Conservation (phyloP, 30 jellyfish, hydroid and myxozoan species). For the Phacellophora camtschatica region DNA sequence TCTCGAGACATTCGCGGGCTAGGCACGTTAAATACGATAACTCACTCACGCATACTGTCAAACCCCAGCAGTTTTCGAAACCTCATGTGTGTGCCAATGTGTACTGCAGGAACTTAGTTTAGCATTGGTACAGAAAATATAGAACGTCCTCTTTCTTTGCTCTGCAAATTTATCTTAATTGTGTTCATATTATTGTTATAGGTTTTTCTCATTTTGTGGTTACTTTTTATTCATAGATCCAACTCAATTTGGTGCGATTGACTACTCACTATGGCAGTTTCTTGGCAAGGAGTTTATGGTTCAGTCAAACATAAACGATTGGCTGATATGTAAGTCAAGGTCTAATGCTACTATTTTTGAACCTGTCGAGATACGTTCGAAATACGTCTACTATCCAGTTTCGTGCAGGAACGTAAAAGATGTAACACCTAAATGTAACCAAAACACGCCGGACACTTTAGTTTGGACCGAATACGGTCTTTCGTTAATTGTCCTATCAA, state of each 20-base stretch:
- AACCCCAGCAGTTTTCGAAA: too few species aligned
- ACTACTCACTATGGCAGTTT: slow-evolving; percentile 68
- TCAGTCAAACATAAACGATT: slow-evolving; percentile 68
- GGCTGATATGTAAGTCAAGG: slow-evolving; percentile 78
- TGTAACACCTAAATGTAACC: slow-evolving; percentile 72
- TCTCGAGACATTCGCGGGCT: too few species aligned
- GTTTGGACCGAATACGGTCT: slow-evolving; percentile 85
- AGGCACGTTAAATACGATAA: too few species aligned
- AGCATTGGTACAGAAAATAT: too few species aligned
- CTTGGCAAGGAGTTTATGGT: slow-evolving; percentile 81
- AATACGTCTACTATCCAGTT: slow-evolving; percentile 26
- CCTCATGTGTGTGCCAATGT: too few species aligned
- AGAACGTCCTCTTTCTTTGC: too few species aligned
- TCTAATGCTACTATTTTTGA: slow-evolving; percentile 58
- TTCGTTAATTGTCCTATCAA: slow-evolving; percentile 38
- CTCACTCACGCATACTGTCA: too few species aligned
- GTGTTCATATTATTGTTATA: too few species aligned
- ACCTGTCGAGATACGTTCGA: slow-evolving; percentile 40
- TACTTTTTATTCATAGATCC: slow-evolving; percentile 30
- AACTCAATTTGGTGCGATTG: slow-evolving; percentile 69
- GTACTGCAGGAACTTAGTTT: too few species aligned
- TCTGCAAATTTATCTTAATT: too few species aligned
- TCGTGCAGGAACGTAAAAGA: slow-evolving; percentile 66
- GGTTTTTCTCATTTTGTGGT: too few species aligned
- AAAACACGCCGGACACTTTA: slow-evolving; percentile 61